A percentile compares a stretch with the other conserved stretches of the same genome.
Evolutionary conservation across 2,888 invertebrate species (phyloP).

Genomic region (Masnerella sp.): DNA sequence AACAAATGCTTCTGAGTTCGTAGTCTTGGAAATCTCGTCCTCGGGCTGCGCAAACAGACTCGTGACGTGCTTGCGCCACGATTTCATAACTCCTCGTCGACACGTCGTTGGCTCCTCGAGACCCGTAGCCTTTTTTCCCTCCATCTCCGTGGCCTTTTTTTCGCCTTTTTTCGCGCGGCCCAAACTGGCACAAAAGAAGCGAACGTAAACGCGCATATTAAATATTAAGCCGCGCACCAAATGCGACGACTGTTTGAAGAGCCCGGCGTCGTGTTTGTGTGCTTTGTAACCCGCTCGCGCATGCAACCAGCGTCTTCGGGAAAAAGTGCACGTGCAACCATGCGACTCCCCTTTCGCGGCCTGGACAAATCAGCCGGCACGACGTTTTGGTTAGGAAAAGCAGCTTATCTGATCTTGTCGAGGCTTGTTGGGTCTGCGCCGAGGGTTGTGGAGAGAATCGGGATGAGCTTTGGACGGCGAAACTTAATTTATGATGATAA

Average conservation of each 20-base stretch:
- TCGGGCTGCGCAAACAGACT: slow-evolving; percentile 46
- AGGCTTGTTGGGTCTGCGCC: background rate
- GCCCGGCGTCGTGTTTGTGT: slow-evolving; percentile 69
- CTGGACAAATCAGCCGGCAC: background rate
- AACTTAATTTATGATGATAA: too few relatives aligned
- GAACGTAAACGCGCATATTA: slow-evolving; percentile 63
- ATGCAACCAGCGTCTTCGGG: slow-evolving; percentile 46
- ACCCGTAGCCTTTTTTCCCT: slow-evolving; percentile 39
- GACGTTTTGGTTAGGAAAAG: slow-evolving; percentile 6
- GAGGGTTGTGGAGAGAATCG: too few relatives aligned
- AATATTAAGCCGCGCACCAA: slow-evolving; percentile 66
- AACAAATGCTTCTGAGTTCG: slow-evolving; percentile 58
- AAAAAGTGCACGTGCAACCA: slow-evolving; percentile 41
- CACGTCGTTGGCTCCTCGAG: slow-evolving; percentile 46
- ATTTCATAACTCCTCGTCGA: slow-evolving; percentile 58
- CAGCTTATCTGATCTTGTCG: background rate
- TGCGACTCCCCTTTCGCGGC: slow-evolving; percentile 18
- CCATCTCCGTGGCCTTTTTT: slow-evolving; percentile 18
- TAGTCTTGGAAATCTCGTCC: slow-evolving; percentile 53
- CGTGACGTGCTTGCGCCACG: slow-evolving; percentile 49
- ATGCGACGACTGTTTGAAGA: slow-evolving; percentile 70
- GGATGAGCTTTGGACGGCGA: too few relatives aligned
- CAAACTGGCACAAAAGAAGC: slow-evolving; percentile 56
- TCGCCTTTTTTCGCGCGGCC: slow-evolving; percentile 54
- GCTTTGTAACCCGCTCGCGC: slow-evolving; percentile 72